These are phyloP conservation scores for Symphodus melops DNA, from an alignment of 2,113 vertebrate genomes.

Conservation along the genomic window DNA sequence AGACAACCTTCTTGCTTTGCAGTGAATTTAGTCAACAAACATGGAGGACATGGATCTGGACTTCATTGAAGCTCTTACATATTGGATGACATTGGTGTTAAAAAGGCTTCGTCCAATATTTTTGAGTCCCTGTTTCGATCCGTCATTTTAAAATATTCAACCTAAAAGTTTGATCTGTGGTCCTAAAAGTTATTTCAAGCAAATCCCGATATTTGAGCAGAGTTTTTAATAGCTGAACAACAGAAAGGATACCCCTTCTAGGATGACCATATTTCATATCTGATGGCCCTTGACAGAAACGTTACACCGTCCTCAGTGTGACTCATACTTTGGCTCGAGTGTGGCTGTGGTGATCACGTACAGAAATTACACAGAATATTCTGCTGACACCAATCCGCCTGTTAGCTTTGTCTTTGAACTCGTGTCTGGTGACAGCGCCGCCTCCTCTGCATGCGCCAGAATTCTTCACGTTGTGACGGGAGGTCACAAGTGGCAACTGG, in stretches of 20 bases:
- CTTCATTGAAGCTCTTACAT: slow-evolving; percentile 49
- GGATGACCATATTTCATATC: slow-evolving; percentile 37
- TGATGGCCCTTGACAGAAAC: slow-evolving; percentile 36
- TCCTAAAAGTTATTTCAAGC: neutral
- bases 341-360: slow-evolving; percentile 44
- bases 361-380: slow-evolving; percentile 59
- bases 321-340: slow-evolving; percentile 34
- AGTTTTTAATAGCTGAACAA: slow-evolving; percentile 4
- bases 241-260: slow-evolving; percentile 27
- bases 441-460: slow-evolving; percentile 30
- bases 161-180: slow-evolving; percentile 32
- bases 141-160: slow-evolving; percentile 16
- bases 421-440: slow-evolving; percentile 62
- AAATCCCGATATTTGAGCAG: slow-evolving; percentile 2
- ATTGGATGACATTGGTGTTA: slow-evolving; percentile 61
- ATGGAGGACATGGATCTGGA: slow-evolving; percentile 21
- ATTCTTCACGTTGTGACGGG: slow-evolving; percentile 50
- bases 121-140: slow-evolving; percentile 31
- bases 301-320: slow-evolving; percentile 21
- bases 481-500: slow-evolving; percentile 46
- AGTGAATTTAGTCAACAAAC: slow-evolving; percentile 27
- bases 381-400: slow-evolving; percentile 50
- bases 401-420: slow-evolving; percentile 72
- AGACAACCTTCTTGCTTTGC: slow-evolving; percentile 29
- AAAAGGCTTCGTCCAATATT: slow-evolving; percentile 31